Evolutionary conservation across 2,113 vertebrate species (phyloP), one percentile per base, ranked within the genome.

Genomic region (Oceanodroma tethys): DNA sequence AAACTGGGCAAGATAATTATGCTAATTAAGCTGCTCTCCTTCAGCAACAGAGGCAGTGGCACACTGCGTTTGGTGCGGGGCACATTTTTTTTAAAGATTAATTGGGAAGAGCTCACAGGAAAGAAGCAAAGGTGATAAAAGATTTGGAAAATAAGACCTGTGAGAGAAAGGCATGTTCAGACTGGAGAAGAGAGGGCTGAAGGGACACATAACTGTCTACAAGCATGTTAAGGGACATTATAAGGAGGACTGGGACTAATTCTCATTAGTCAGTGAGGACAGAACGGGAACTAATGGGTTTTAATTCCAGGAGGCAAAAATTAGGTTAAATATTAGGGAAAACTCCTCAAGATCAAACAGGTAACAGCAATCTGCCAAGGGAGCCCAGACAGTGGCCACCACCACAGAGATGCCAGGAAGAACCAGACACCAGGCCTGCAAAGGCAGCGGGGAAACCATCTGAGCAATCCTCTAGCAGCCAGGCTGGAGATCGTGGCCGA

Each of bases 261-360:
- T 90, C n/a, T 81, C 59, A 60, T 97, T 96, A 96, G 81, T 97
- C 95, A 95, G 32, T 78, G 40, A 97, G 71, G 85, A 93, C 65
- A 84, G 78, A 97, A 93, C 30, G 40, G 91, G 70, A 96, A 97
- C 27, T 83, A 96, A 93, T 67, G 47, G 55, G 45, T 47, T 97
- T 96, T 76, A 85, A 93, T 53, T 88, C 60, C 80, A 59, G 68
- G 27, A 95, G 90, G 90, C 74, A 92, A 95, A 93, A 94, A 93
- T 75, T 56, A 70, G n/a, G 43, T 94, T 89, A 95, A 92, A 84
- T 73, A 86, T 80, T 74, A 92, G 59, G 55, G 74, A 90, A 76
- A 91, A 81, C n/a, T 80, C 52, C 56, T 55, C 53, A 74, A 13
- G 48, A 86, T 50, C 53, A 73, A 90, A 66, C 30, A 92, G 50